Conservation (phyloP, 2,888 invertebrate species). For the Trachelus tabidus region DNA sequence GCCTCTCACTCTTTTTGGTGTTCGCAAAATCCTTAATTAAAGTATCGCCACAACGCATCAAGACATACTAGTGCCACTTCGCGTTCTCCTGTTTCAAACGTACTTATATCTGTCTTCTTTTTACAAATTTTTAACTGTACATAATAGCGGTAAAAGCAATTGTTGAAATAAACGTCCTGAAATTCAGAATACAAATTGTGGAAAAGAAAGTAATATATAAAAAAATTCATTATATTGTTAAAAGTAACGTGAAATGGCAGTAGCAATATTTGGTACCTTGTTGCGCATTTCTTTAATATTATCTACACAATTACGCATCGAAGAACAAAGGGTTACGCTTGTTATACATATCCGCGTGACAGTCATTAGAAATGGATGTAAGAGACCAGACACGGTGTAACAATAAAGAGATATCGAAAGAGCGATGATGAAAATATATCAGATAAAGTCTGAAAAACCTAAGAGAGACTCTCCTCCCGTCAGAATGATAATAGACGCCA, state of each 20-base stretch:
- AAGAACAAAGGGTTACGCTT: background rate
- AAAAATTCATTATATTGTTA: background rate
- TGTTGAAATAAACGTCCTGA: background rate
- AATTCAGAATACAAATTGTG: background rate
- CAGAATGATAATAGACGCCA: background rate
- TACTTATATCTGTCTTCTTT: background rate
- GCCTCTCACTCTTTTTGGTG: background rate
- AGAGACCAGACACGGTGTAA: background rate
- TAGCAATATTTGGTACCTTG: background rate
- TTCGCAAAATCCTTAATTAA: background rate
- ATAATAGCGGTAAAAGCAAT: background rate
- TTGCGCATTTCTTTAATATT: background rate
- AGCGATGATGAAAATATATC: background rate
- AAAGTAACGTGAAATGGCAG: background rate
- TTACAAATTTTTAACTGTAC: background rate
- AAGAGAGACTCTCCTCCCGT: background rate
- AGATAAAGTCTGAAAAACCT: background rate
- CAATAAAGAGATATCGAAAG: background rate
- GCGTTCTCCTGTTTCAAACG: background rate
- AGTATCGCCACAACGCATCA: background rate
- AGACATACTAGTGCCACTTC: background rate
- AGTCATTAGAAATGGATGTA: background rate
- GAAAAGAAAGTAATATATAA: background rate
- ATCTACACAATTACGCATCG: background rate
- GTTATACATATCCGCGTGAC: background rate